Evolutionary conservation across 2,797 vertebrate genomes (phyloP).

Genomic region (Lithobates pipiens): DNA sequence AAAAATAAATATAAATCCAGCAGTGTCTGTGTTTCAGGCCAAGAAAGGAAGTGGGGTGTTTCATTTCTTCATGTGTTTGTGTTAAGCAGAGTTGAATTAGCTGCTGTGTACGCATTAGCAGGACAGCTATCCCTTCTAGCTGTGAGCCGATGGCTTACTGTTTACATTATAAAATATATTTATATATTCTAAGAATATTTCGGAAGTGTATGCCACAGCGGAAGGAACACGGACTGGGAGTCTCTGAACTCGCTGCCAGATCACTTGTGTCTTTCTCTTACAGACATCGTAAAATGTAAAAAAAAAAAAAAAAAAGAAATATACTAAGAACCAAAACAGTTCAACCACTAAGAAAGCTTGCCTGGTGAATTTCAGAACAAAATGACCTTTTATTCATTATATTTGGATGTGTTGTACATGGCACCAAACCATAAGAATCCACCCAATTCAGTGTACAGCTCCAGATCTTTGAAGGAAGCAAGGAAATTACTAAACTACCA

Average conservation of each 20-base stretch:
- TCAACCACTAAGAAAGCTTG: slow-evolving; percentile 3
- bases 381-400: slow-evolving; percentile 20
- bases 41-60: slow-evolving; percentile 49
- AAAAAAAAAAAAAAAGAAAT: not conserved
- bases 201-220: slow-evolving; percentile 50
- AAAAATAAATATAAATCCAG: slow-evolving; percentile 40
- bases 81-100: slow-evolving; percentile 23
- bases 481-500: not conserved
- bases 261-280: not conserved
- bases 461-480: slow-evolving; percentile 18
- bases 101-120: slow-evolving; percentile 36
- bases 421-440: not conserved
- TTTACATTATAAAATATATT: slow-evolving; percentile 53
- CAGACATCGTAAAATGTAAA: slow-evolving; percentile 25
- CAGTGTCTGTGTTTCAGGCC: slow-evolving; percentile 23
- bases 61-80: slow-evolving; percentile 53
- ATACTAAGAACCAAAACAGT: slow-evolving; percentile 5
- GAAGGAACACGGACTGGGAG: slow-evolving; percentile 24
- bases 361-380: slow-evolving; percentile 1
- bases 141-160: slow-evolving; percentile 37
- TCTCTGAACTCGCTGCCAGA: slow-evolving; percentile 28
- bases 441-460: not conserved
- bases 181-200: slow-evolving; percentile 49
- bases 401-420: slow-evolving; percentile 34
- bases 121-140: not conserved